Evolutionary conservation across 1,140 invertebrate genomes (phyloP).

Genomic region (Kradibia gibbosae): DNA sequence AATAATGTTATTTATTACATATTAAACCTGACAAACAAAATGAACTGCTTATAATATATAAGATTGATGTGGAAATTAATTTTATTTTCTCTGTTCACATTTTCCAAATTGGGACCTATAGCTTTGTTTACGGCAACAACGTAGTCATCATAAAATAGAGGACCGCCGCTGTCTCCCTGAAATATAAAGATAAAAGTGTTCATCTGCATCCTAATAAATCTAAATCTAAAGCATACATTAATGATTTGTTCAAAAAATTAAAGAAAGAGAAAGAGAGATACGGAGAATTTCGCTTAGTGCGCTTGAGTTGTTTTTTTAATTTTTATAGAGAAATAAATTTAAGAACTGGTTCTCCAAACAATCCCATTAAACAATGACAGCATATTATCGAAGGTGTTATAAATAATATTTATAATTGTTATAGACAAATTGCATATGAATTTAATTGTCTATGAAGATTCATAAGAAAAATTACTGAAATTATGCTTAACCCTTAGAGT

Average conservation of each 20-base stretch:
- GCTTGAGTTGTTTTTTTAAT: too few species aligned
- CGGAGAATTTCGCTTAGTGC: too few species aligned
- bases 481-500: too few species aligned
- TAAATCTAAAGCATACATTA: neutral
- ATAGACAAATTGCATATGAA: too few species aligned
- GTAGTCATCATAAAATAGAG: neutral
- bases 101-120: neutral
- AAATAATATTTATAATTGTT: too few species aligned
- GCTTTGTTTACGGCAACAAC: conserved; percentile 1
- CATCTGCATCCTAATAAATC: neutral
- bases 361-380: too few species aligned
- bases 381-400: too few species aligned
- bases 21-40: neutral
- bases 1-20: neutral
- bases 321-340: too few species aligned
- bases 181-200: neutral
- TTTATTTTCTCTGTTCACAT: neutral
- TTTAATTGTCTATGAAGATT: too few species aligned
- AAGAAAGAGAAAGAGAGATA: neutral
- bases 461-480: too few species aligned
- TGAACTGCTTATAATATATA: neutral
- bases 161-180: conserved; percentile 20
- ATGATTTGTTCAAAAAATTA: neutral
- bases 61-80: neutral
- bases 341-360: too few species aligned